phyloP scores from a whole-genome alignment of 1,140 invertebrate species.

The Aphidius gifuensis region DNA sequence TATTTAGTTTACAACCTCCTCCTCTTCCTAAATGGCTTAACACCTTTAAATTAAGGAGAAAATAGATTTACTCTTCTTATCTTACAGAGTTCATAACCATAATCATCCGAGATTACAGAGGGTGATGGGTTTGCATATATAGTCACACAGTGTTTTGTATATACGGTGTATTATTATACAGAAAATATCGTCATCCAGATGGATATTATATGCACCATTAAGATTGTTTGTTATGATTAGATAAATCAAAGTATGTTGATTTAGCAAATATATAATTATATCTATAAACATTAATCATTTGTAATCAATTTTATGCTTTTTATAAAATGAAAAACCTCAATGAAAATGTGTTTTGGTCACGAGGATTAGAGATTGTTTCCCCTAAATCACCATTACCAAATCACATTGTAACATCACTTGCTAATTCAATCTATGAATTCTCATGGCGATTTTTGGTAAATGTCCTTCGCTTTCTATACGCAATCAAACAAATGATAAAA shows the following conservation, averaged over 20 bases:
- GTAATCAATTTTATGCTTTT: no score
- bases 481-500: no score
- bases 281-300: no score
- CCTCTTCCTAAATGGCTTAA: neutral
- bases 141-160: neutral
- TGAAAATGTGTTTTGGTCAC: conserved; percentile 1
- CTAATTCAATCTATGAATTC: conserved; percentile 15
- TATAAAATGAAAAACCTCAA: no score
- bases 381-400: conserved; percentile 4
- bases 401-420: neutral
- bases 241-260: no score
- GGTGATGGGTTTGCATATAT: conserved; percentile 1
- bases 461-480: no score
- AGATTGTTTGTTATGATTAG: no score
- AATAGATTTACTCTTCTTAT: conserved; percentile 4
- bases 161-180: neutral
- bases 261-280: no score
- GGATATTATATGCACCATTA: no score
- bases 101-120: conserved; percentile 24
- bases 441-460: neutral
- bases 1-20: conserved; percentile 4
- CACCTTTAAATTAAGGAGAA: conserved; percentile 5
- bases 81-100: conserved; percentile 24
- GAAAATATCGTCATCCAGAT: no score
- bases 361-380: neutral